A percentile compares a stretch with the other conserved stretches of the same genome.
phyloP scores from a whole-genome alignment of 2,797 vertebrate species.

The Cynodonichthys magdalenae region DNA sequence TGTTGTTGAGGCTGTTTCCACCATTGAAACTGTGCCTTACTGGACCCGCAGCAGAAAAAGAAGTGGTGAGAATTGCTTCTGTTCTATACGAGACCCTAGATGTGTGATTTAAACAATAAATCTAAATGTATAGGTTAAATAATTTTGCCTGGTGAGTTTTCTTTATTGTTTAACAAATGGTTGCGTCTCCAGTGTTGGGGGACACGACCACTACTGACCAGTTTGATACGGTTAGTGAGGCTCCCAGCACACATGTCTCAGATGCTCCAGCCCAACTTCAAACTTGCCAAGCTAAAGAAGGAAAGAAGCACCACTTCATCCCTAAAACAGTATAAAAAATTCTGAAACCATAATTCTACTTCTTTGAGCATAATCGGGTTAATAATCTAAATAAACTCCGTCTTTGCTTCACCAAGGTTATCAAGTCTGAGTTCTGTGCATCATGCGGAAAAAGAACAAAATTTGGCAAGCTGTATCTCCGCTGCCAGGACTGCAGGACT shows the following conservation, averaged over 20 bases:
- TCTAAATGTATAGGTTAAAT: not conserved
- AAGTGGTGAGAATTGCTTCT: slow-evolving; percentile 74
- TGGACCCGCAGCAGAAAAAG: slow-evolving; percentile 81
- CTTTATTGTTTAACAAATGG: slow-evolving; percentile 3
- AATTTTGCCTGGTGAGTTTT: not conserved
- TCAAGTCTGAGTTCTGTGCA: slow-evolving; percentile 90
- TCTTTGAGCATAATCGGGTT: not conserved
- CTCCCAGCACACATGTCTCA: slow-evolving; percentile 65
- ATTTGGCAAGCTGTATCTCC: slow-evolving; percentile 91
- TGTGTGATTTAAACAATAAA: not conserved
- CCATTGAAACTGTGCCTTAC: slow-evolving; percentile 88
- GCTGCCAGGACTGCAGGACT: slow-evolving; percentile 89
- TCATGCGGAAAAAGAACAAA: slow-evolving; percentile 91
- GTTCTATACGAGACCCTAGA: not conserved
- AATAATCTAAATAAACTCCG: not conserved
- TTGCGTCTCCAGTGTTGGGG: slow-evolving; percentile 73
- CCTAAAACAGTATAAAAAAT: slow-evolving; percentile 85
- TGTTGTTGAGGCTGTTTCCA: slow-evolving; percentile 89
- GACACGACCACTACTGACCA: slow-evolving; percentile 81
- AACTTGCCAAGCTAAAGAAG: slow-evolving; percentile 77
- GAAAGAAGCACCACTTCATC: slow-evolving; percentile 89
- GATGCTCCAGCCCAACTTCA: slow-evolving; percentile 43
- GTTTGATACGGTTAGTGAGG: slow-evolving; percentile 72
- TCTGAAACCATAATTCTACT: not conserved
- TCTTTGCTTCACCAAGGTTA: slow-evolving; percentile 79